phyloP scores from a whole-genome alignment of 2,888 invertebrate species.

The Polietes domitor region DNA sequence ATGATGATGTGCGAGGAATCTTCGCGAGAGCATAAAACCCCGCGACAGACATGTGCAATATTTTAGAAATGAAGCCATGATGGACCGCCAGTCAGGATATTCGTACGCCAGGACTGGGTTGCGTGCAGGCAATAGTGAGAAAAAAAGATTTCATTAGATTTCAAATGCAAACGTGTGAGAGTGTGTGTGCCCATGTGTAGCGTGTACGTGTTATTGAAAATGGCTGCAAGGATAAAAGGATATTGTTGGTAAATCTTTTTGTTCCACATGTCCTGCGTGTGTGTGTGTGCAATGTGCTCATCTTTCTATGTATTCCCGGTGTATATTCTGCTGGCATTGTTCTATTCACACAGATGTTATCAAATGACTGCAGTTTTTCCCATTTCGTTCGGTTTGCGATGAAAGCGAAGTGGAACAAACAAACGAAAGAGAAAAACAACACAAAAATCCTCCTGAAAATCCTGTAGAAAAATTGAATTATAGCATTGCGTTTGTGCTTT shows the following conservation, averaged over 20 bases:
- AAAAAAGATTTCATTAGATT: constrained; percentile 23
- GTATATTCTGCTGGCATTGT: constrained; percentile 31
- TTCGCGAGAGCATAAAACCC: neutral
- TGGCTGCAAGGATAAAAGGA: constrained; percentile 59
- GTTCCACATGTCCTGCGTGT: neutral
- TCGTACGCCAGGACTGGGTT: neutral
- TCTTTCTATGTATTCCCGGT: neutral
- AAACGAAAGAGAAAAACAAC: constrained; percentile 8
- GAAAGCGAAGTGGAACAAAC: neutral
- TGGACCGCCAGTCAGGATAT: constrained; percentile 10
- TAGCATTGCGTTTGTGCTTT: constrained; percentile 41
- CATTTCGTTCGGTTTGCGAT: constrained; percentile 29
- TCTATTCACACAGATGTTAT: constrained; percentile 58
- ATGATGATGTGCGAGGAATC: neutral
- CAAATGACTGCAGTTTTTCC: constrained; percentile 54
- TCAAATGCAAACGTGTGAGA: constrained; percentile 19
- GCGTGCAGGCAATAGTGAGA: constrained; percentile 1
- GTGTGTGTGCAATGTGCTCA: neutral
- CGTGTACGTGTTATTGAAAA: constrained; percentile 52
- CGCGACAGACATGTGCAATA: neutral
- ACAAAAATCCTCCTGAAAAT: constrained; percentile 24
- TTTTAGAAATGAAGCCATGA: neutral
- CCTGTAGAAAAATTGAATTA: constrained; percentile 52
- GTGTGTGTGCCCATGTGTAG: constrained; percentile 15
- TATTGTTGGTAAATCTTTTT: constrained; percentile 43